Base-by-base conservation (phyloP, 2,888 invertebrate species). In the Mystacides longicornis region DNA sequence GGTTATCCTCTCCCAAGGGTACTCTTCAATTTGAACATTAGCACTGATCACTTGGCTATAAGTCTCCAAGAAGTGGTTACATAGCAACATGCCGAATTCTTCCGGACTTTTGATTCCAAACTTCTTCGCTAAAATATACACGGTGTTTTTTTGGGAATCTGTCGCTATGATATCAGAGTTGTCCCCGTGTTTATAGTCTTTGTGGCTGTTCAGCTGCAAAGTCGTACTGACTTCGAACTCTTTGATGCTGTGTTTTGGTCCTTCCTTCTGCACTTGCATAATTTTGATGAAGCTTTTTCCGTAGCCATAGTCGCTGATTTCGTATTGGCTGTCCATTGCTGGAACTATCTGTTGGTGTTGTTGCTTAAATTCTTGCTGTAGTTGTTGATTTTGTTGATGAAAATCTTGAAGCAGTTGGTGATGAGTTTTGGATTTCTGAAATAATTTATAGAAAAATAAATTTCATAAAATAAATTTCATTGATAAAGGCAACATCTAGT, bases 131-230 rank as follows among this genome's bases (percentile, higher is more conserved):
- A 89, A 68, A 37, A 89, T 70, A 67, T 88, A 89, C 33, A 89
- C 85, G 1, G 88, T 89, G 67, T 90, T 90, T 71, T 89, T 89
- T 68, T 89, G 89, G 0, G 88, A 85, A 66, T 89, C 89, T 1
- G 89, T 89, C 11, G 89, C 89, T 18, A 90, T 84, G 58, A 90
- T 85, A 65, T 87, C 86, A 51, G 82, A 80, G 67, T 90, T 90
- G 70, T 89, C 86, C n/a, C 86, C 86, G 60, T 77, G 67, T 1
- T 85, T 71, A 69, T 87, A 90, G 61, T 89, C 88, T 61, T 82
- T 82, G 65, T 84, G 82, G 2, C 82, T 82, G 58, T 80, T 77
- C 52, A 89, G 71, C 63, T 85, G 84, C 48, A 90, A 72, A 63
- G 85, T 83, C 1, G 87, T 87, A 64, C 80, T 79, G 14, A 85